A percentile compares a stretch with the other conserved stretches of the same genome.
Conservation (phyloP, 2,888 invertebrate species). For the Notodonta dromedarius region DNA sequence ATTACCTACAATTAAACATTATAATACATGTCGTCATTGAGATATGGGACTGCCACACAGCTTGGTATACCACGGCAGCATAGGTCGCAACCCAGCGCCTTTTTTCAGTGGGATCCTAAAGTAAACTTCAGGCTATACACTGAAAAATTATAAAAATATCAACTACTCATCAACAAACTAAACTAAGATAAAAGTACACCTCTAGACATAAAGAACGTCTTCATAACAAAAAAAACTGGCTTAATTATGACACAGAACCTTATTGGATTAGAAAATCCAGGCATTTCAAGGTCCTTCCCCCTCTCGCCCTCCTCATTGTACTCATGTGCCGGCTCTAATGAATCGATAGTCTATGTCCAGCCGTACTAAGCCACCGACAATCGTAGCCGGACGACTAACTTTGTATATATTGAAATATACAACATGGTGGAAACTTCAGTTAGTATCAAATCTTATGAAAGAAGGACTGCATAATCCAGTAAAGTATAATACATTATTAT, state of each 20-base stretch:
- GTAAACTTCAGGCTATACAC: no score
- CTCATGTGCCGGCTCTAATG: constrained; percentile 32
- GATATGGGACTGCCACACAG: no score
- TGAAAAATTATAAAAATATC: no score
- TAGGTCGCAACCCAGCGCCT: no score
- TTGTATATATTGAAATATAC: constrained; percentile 23
- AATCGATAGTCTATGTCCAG: constrained; percentile 44
- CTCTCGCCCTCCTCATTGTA: constrained; percentile 24
- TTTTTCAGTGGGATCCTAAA: no score
- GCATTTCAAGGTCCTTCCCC: constrained; percentile 33
- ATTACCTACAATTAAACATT: no score
- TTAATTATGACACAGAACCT: constrained; percentile 12
- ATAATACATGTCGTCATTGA: no score
- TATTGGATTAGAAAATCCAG: not conserved
- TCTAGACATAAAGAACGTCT: no score
- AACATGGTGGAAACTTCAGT: constrained; percentile 19
- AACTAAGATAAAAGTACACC: no score
- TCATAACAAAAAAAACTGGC: no score
- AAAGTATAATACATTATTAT: not conserved
- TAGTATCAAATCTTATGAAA: constrained; percentile 20
- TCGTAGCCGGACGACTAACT: constrained; percentile 18
- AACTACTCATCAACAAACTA: no score
- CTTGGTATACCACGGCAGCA: no score
- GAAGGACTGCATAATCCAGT: constrained; percentile 11
- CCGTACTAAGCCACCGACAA: constrained; percentile 34